Base-by-base conservation (phyloP, 2,888 invertebrate species). In the Epirrita christyi region DNA sequence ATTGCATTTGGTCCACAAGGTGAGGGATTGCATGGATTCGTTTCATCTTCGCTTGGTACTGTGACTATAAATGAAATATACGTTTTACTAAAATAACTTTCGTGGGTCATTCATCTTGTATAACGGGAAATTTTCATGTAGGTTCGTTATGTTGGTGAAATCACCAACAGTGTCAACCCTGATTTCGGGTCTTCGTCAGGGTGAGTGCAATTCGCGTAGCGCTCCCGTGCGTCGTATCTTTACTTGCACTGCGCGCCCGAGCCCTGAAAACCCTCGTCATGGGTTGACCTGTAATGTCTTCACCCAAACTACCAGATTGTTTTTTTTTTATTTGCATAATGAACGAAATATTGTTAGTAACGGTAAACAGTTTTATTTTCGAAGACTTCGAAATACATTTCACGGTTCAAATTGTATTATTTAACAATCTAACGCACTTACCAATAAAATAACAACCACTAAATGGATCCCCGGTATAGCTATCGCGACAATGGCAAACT, bases 1-100 rank as follows among this genome's bases (percentile, higher is more conserved):
- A 96, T 75, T 9, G 98, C 95, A 81, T 97, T 97, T 9, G 96
- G 95, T 29, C 97, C 97, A 78, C 97, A 97, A 2, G 97, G 97
- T 32, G 96, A 96, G 34, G 96, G 97, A 80, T 96, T 95, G 79
- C 97, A 97, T 11, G 97, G 97, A 75, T 95, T 94, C 36, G 89
- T 85, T 85, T 94, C 95, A 67, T 93, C 94, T 78, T 94, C 94
- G 78, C 94, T 95, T 61, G 94, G 89, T 64, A 90, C 88, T 29
- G 92, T 85, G 63, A 93, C 94, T 94, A 89, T 60, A 74, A 58
- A 69, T 52, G 57, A 57, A 63, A 67, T 64, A 6, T 41, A 14
- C 0, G 14, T 15, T 15, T 40, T 40, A 40, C 1, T 3, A 21
- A 21, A 3, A 21, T 21, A 21, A 3, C 4, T 21, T 21, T 21